Evolutionary conservation across 1,140 invertebrate genomes (phyloP), one percentile per base, ranked within the genome.

Genomic region (Drosophila murphyi): DNA sequence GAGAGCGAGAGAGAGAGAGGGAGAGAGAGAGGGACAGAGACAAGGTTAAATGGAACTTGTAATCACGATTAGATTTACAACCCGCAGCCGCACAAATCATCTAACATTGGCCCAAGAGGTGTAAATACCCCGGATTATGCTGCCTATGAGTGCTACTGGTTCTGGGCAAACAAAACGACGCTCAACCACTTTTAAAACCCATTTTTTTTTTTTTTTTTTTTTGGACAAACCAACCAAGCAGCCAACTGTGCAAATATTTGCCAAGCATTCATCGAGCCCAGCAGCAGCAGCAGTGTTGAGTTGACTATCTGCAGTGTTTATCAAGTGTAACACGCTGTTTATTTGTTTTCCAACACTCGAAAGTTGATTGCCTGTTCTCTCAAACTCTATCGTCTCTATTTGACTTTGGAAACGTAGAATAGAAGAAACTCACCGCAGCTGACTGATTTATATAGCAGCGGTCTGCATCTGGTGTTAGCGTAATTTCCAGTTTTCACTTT

Each of bases 401-500:
- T 71, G 59, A 55, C 52, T 71, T 59, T 43, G 47, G 73, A 60
- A 71, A 76, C 52, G 76, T 62, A 20, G 20, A 83, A 77, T 69
- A 59, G 34, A n/a, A 48, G 39, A 31, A 48, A 71, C 70, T 51
- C 28, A 28, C 50, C 51, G 28, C 62, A 31, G 39, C 35, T 7
- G 31, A 54, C 8, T 78, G 80, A 87, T 83, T 87, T 88, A 83
- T 82, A 62, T 20, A 20, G 20, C 20, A 65, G 43, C 59, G 41
- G 5, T 29, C 29, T 59, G 59, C 48, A n/a, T 54, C 47, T 29
- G 48, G 12, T 20, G 20, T 60, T 72, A 79, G 37, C 54, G 68
- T 77, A 88, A 79, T 82, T 77, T 85, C 75, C 70, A 81, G 82
- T 77, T 86, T 86, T 86, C 82, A 87, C 82, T 87, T 86, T 78